phyloP scores from a whole-genome alignment of 2,888 invertebrate species.

The Scaptomyza caliginosa region DNA sequence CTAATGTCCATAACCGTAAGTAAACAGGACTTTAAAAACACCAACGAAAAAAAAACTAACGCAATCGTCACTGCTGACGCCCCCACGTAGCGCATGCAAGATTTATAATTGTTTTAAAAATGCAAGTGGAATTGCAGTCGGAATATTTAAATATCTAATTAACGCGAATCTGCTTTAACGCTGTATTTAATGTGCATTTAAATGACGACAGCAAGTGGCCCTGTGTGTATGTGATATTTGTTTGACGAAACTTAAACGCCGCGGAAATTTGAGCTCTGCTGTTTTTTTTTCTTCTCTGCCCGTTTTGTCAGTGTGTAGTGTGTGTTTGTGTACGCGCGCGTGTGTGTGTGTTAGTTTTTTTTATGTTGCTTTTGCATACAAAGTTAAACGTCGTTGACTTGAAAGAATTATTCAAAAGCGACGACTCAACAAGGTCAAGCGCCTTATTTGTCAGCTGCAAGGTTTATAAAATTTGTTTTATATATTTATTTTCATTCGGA shows the following conservation, averaged over 20 bases:
- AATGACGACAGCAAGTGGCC: conserved; percentile 22
- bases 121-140: conserved; percentile 48
- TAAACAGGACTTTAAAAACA: conserved; percentile 34
- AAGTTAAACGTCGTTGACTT: conserved; percentile 59
- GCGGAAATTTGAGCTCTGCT: conserved; percentile 72
- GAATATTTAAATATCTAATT: conserved; percentile 36
- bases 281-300: conserved; percentile 45
- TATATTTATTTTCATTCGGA: conserved; percentile 58
- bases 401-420: conserved; percentile 73
- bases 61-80: conserved; percentile 40
- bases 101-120: conserved; percentile 44
- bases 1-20: conserved; percentile 84
- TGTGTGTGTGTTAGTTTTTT: conserved; percentile 48
- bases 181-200: conserved; percentile 39
- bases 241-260: conserved; percentile 59
- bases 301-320: conserved; percentile 28
- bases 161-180: conserved; percentile 26
- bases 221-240: conserved; percentile 7
- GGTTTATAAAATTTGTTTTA: conserved; percentile 60
- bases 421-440: conserved; percentile 72
- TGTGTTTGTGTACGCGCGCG: conserved; percentile 29
- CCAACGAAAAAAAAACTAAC: neutral
- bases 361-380: conserved; percentile 64
- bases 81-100: conserved; percentile 61
- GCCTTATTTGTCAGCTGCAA: conserved; percentile 68